Evolutionary conservation across 2,797 vertebrate species (phyloP), one percentile per base, ranked within the genome.

Genomic region (Myoxocephalus aenaeus): DNA sequence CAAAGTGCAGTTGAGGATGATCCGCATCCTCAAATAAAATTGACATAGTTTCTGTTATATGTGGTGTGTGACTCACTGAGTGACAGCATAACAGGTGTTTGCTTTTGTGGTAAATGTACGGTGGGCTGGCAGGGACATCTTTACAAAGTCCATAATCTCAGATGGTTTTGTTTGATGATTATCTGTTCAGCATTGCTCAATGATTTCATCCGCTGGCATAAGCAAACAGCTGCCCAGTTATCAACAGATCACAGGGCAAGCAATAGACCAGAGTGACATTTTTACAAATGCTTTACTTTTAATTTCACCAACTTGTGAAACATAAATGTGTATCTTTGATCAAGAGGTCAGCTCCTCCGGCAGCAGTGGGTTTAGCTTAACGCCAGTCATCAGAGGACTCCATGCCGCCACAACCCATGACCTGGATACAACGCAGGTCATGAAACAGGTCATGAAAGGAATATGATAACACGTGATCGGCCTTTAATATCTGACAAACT

Each of bases 401-500:
- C 18, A 17, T 46, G 10, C 4, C 32, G 46, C 36, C 36, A 44
- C 38, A 54, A 42, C 25, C 13, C 40, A 34, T 22, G 2, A 40
- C 29, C 27, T 40, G 40, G 42, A 27, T 73, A 11, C 53, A 36
- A 62, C 34, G 22, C 70, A 77, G n/a, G n/a, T n/a, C n/a, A n/a
- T n/a, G n/a, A n/a, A n/a, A 48, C 64, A 63, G 61, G 51, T 68
- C 63, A 64, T 25, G 20, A 36, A 54, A 56, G 70, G 32, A 75
- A 25, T 8, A 34, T 38, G 59, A 58, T 59, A 32, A 70, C 29
- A 29, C 27, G 12, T 56, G 77, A 68, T 67, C 7, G 54, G 48
- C 34, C 48, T 46, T 65, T 27, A 56, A 13, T 82, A 72, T 61
- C 61, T 73, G 70, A 82, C 83, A 76, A 69, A 67, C 59, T 68